These are phyloP conservation scores for Sinella curviseta DNA, from an alignment of 1,140 invertebrate genomes.

Conservation along the genomic window DNA sequence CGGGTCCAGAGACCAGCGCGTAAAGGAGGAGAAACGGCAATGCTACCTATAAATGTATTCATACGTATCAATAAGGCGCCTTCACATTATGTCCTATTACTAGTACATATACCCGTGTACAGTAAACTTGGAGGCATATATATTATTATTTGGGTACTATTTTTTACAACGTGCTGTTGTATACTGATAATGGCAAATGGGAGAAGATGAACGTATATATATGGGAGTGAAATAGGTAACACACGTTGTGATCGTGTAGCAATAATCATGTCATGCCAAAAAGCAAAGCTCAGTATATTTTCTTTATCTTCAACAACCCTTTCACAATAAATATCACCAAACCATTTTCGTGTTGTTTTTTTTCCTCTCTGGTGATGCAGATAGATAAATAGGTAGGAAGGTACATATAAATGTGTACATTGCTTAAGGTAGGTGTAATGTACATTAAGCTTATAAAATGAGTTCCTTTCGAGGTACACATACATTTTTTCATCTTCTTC, in stretches of 20 bases:
- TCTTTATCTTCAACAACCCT: slow-evolving; percentile 27
- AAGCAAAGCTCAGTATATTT: slow-evolving; percentile 26
- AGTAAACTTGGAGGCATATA: background rate
- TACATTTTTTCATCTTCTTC: background rate
- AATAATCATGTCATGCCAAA: slow-evolving; percentile 26
- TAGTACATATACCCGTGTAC: background rate
- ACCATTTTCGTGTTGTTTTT: background rate
- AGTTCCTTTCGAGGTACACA: background rate
- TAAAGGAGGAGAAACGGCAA: background rate
- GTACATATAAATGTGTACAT: too few species aligned
- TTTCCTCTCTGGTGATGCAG: too few species aligned
- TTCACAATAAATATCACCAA: slow-evolving; percentile 22
- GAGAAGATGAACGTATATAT: too few species aligned
- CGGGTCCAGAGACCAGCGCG: background rate
- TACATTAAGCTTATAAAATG: too few species aligned
- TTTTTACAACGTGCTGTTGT: too few species aligned
- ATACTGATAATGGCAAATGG: background rate
- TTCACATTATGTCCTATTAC: slow-evolving; percentile 5
- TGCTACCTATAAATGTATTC: background rate
- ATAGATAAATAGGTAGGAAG: too few species aligned
- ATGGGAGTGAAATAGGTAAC: background rate
- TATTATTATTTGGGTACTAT: background rate
- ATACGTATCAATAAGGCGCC: background rate
- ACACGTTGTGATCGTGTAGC: slow-evolving; percentile 8
- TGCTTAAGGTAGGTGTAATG: too few species aligned